phyloP scores from a whole-genome alignment of 2,888 invertebrate genomes.

The Chaetogeoica ovagalla region DNA sequence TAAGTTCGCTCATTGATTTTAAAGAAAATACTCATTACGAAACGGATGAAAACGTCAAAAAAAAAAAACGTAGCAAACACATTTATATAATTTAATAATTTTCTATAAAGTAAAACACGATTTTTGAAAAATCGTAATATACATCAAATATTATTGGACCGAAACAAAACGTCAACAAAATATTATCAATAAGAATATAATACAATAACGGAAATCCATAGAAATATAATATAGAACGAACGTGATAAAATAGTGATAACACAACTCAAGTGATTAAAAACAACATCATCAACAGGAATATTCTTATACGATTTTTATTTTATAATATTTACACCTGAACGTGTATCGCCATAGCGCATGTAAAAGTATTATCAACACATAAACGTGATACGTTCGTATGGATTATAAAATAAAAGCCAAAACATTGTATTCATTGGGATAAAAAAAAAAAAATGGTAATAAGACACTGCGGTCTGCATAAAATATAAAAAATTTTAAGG shows the following conservation, averaged over 20 bases:
- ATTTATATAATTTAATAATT: too few relatives aligned
- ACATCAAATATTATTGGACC: too few relatives aligned
- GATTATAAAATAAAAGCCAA: neutral
- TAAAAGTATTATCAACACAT: neutral
- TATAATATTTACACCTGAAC: neutral
- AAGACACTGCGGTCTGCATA: neutral
- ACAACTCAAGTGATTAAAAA: neutral
- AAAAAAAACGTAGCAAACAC: too few relatives aligned
- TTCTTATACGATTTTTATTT: neutral
- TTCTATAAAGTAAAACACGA: too few relatives aligned
- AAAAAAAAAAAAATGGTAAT: constrained; percentile 2
- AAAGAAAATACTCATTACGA: neutral
- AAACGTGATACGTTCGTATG: neutral
- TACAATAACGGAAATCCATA: too few relatives aligned
- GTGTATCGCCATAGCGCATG: neutral
- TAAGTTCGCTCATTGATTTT: neutral
- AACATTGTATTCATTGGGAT: neutral
- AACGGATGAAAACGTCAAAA: too few relatives aligned
- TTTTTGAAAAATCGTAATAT: too few relatives aligned
- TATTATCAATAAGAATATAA: too few relatives aligned
- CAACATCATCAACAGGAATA: neutral
- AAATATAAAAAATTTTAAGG: constrained; percentile 6
- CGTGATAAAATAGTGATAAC: neutral
- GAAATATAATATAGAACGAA: neutral
- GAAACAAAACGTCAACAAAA: too few relatives aligned